Percentiles rank a stretch among this genome's conserved stretches.
Evolutionary conservation across 2,113 vertebrate species (phyloP).

Genomic region (Seriola rivoliana): DNA sequence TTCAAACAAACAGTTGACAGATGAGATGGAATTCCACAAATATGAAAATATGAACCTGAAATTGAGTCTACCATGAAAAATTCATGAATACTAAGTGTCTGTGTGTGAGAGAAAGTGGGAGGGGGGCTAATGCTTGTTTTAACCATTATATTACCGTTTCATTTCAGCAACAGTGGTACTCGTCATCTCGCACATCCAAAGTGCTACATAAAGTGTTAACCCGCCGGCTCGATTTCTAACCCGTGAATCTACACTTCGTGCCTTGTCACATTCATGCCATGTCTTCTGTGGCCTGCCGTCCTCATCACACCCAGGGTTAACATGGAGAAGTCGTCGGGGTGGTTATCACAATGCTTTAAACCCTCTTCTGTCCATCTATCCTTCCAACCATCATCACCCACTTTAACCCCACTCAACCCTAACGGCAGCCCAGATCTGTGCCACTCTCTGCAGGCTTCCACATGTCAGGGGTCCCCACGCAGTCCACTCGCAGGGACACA

Average conservation of each 20-base stretch:
- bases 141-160: neutral
- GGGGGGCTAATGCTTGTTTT: constrained; percentile 23
- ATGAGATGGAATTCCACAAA: constrained; percentile 69
- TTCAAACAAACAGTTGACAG: constrained; percentile 80
- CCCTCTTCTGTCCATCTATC: constrained; percentile 45
- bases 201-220: neutral
- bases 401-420: constrained; percentile 78
- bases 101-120: neutral
- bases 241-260: constrained; percentile 23
- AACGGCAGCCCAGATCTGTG: constrained; percentile 53
- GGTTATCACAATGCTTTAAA: constrained; percentile 59
- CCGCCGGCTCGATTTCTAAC: neutral
- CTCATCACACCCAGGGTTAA: constrained; percentile 30
- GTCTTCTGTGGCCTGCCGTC: constrained; percentile 25
- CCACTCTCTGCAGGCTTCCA: constrained; percentile 67
- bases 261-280: constrained; percentile 42
- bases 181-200: neutral
- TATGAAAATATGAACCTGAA: constrained; percentile 71
- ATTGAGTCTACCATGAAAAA: constrained; percentile 39
- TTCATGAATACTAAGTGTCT: constrained; percentile 26
- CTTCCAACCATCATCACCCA: constrained; percentile 77
- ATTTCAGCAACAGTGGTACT: neutral
- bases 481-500: constrained; percentile 71
- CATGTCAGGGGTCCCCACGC: constrained; percentile 74
- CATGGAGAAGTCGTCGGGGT: constrained; percentile 16